These are phyloP conservation scores for Tenthredo distinguenda DNA, from an alignment of 2,888 invertebrate species.

Conservation along the genomic window DNA sequence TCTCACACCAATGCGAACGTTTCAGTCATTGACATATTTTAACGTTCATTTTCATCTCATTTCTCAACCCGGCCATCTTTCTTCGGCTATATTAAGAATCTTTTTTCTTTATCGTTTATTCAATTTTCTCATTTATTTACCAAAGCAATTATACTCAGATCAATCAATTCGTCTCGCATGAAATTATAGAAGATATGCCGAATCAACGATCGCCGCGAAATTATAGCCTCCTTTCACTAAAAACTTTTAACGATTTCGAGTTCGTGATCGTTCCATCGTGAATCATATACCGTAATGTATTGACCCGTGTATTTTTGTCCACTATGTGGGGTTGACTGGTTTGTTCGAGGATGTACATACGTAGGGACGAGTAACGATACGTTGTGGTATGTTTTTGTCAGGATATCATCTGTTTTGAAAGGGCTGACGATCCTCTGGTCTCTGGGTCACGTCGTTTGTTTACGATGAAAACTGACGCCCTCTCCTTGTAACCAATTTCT, in stretches of 20 bases:
- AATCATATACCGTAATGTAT: neutral
- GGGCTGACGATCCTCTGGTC: conserved; percentile 33
- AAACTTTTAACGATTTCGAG: neutral
- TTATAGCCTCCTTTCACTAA: neutral
- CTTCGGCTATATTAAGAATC: neutral
- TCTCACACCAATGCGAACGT: neutral
- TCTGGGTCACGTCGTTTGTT: conserved; percentile 27
- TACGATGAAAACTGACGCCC: conserved; percentile 39
- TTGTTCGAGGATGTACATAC: neutral
- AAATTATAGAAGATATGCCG: neutral
- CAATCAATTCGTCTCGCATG: neutral
- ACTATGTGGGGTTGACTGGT: neutral
- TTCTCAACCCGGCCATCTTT: neutral
- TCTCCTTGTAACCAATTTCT: conserved; percentile 36
- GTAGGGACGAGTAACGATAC: neutral
- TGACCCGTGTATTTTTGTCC: neutral
- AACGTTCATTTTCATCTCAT: neutral
- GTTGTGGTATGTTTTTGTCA: conserved; percentile 33
- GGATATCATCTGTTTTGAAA: conserved; percentile 32
- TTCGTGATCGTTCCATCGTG: neutral
- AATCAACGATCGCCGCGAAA: neutral
- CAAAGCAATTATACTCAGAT: neutral
- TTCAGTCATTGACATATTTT: neutral
- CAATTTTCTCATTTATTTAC: neutral
- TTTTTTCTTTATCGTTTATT: neutral